A percentile compares a stretch with the other conserved stretches of the same genome.
These are phyloP conservation scores for Polydrusus pterygomalis DNA, from an alignment of 2,888 invertebrate genomes.

Conservation along the genomic window DNA sequence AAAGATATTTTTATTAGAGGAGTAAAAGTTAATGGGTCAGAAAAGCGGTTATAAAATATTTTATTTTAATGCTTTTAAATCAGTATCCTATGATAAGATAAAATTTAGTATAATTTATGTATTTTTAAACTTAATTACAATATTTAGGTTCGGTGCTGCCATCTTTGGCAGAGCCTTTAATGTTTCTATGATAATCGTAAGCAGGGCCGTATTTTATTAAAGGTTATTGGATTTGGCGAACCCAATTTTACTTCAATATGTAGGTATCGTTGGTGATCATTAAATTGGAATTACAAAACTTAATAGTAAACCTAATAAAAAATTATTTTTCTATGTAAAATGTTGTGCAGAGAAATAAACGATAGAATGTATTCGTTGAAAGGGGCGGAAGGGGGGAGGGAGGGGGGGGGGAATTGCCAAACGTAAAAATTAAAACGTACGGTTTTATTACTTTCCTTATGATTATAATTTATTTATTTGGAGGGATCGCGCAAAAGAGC, in stretches of 20 bases:
- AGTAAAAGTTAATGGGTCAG: slow-evolving; percentile 13
- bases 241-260: not conserved
- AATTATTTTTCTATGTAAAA: too few relatives aligned
- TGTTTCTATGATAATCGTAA: not conserved
- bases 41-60: slow-evolving; percentile 15
- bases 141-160: slow-evolving; percentile 16
- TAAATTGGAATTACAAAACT: too few relatives aligned
- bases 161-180: slow-evolving; percentile 12
- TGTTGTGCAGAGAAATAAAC: too few relatives aligned
- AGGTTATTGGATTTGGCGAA: not conserved
- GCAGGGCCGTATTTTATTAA: slow-evolving; percentile 6
- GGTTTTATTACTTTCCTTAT: too few relatives aligned
- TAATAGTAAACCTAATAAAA: too few relatives aligned
- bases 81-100: not conserved
- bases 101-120: not conserved
- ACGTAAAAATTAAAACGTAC: too few relatives aligned
- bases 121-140: slow-evolving; percentile 1
- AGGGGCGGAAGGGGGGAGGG: too few relatives aligned
- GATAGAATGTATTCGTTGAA: too few relatives aligned
- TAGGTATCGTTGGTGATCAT: too few relatives aligned
- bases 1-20: slow-evolving; percentile 25
- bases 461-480: too few relatives aligned
- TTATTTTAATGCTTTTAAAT: not conserved
- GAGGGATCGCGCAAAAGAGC: too few relatives aligned
- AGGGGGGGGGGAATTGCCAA: too few relatives aligned